Conservation (phyloP, 2,888 invertebrate genomes). For the Phortica magna region DNA sequence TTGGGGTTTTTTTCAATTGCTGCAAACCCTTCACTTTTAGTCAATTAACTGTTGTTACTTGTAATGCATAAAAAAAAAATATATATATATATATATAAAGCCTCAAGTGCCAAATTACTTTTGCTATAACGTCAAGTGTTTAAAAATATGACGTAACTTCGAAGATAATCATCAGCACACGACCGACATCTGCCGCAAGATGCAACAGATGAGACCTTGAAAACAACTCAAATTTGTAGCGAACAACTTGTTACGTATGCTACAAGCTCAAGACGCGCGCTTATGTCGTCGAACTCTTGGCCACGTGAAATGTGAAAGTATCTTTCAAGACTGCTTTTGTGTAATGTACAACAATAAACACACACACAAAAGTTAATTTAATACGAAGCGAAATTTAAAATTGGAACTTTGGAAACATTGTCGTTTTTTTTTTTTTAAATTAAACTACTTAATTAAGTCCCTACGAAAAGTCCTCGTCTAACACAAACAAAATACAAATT, state of each 20-base stretch:
- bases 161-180: constrained; percentile 19
- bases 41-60: background rate
- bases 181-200: constrained; percentile 22
- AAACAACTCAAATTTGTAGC: constrained; percentile 6
- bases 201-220: constrained; percentile 24
- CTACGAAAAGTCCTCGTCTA: no score
- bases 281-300: constrained; percentile 27
- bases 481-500: no score
- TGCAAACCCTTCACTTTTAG: constrained; percentile 2
- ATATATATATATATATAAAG: background rate
- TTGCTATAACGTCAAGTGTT: background rate
- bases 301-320: constrained; percentile 26
- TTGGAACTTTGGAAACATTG: background rate
- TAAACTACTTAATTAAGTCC: no score
- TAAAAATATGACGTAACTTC: constrained; percentile 1
- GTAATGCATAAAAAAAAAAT: background rate
- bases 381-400: background rate
- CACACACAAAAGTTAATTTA: background rate
- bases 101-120: constrained; percentile 16
- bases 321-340: background rate
- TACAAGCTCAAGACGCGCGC: background rate
- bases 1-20: background rate
- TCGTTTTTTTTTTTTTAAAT: no score
- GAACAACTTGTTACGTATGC: constrained; percentile 27
- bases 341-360: background rate